Evolutionary conservation across 1,140 invertebrate species (phyloP).

Genomic region (Planococcus citri): DNA sequence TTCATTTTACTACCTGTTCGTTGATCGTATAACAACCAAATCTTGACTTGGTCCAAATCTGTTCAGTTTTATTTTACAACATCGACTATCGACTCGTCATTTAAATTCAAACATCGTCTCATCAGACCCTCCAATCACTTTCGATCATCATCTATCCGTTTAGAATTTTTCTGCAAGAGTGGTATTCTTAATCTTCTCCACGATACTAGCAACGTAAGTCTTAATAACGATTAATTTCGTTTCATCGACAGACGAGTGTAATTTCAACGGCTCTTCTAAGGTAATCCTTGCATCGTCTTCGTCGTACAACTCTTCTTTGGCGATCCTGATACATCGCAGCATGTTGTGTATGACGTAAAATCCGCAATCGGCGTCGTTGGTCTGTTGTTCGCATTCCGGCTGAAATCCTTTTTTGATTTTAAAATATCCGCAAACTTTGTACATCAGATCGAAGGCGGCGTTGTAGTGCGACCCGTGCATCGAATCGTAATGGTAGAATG

Average conservation of each 20-base stretch:
- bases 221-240: background rate
- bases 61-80: too few species aligned
- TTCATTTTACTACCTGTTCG: too few species aligned
- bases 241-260: background rate
- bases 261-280: background rate
- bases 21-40: too few species aligned
- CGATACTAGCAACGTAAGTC: background rate
- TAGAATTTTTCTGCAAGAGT: background rate
- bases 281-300: background rate
- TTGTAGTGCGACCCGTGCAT: background rate
- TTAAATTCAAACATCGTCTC: too few species aligned
- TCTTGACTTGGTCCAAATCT: too few species aligned
- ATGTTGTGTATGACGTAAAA: background rate
- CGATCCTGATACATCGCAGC: background rate
- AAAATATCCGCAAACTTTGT: background rate
- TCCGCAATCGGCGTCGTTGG: background rate
- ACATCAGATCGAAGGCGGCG: background rate
- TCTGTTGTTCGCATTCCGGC: background rate
- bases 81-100: too few species aligned
- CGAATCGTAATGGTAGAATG: background rate
- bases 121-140: too few species aligned
- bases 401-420: background rate
- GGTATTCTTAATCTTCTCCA: background rate
- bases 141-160: too few species aligned
- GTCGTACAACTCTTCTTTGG: background rate